Percentiles rank a stretch among this genome's conserved stretches.
Evolutionary conservation across 2,888 invertebrate species (phyloP).

Genomic region (Acronicta leporina): DNA sequence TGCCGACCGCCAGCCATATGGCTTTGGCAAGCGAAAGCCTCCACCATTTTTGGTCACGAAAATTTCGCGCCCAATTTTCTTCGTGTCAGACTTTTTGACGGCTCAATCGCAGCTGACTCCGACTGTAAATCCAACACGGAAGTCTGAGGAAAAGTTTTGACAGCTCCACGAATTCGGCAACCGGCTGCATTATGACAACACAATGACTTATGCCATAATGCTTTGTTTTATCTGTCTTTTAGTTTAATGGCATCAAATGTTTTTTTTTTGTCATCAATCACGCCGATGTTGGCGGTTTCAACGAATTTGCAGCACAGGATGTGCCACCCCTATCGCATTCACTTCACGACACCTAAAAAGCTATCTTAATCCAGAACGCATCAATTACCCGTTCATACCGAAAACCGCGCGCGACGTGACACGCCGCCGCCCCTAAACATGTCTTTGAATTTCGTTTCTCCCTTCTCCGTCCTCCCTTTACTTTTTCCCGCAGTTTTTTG

Average conservation of each 20-base stretch:
- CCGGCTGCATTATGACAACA: slow-evolving; percentile 51
- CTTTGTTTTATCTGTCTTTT: slow-evolving; percentile 43
- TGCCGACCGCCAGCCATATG: slow-evolving; percentile 75
- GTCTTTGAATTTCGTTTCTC: slow-evolving; percentile 76
- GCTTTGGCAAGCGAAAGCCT: slow-evolving; percentile 75
- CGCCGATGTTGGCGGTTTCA: slow-evolving; percentile 49
- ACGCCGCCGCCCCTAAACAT: slow-evolving; percentile 82
- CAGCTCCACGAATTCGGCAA: slow-evolving; percentile 51
- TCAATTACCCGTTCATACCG: slow-evolving; percentile 75
- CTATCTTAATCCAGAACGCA: slow-evolving; percentile 75
- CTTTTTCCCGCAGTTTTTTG: slow-evolving; percentile 64
- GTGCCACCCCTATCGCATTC: slow-evolving; percentile 55
- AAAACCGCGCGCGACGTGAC: slow-evolving; percentile 74
- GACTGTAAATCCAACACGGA: slow-evolving; percentile 63
- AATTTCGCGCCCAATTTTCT: slow-evolving; percentile 84
- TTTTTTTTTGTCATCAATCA: slow-evolving; percentile 55
- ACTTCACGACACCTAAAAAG: slow-evolving; percentile 67
- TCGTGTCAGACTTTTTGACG: slow-evolving; percentile 80
- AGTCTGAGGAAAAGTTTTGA: slow-evolving; percentile 62
- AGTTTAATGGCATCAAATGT: slow-evolving; percentile 42
- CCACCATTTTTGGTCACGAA: slow-evolving; percentile 78
- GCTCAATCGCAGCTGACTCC: slow-evolving; percentile 73
- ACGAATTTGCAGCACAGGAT: slow-evolving; percentile 34
- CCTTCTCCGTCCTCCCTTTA: slow-evolving; percentile 42
- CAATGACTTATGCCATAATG: slow-evolving; percentile 50